phyloP scores from a whole-genome alignment of 2,113 vertebrate species.

The Anser brachyrhynchus region DNA sequence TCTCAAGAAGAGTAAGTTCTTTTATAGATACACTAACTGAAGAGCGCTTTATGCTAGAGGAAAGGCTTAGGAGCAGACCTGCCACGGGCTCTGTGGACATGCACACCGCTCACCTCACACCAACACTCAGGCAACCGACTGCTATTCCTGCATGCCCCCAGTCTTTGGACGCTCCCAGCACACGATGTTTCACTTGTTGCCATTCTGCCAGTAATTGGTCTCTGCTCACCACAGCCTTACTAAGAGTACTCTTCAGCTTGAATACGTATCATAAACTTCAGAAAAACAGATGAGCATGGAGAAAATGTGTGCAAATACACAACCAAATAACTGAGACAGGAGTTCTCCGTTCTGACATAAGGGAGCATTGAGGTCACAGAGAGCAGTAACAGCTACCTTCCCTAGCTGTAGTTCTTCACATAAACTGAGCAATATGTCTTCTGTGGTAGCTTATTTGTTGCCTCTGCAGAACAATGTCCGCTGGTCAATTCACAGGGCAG shows the following conservation, averaged over 20 bases:
- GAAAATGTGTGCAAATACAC: background rate
- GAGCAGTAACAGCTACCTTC: background rate
- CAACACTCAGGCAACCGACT: background rate
- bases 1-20: background rate
- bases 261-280: constrained; percentile 2
- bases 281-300: background rate
- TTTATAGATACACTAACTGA: background rate
- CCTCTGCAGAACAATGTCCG: background rate
- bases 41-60: background rate
- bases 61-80: background rate
- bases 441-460: background rate
- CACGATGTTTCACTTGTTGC: background rate
- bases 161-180: background rate
- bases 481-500: background rate
- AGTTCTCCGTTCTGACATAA: background rate
- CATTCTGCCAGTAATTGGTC: background rate
- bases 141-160: background rate
- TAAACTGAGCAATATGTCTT: background rate
- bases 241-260: constrained; percentile 35
- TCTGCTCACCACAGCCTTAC: background rate
- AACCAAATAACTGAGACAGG: background rate
- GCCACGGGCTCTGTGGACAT: background rate
- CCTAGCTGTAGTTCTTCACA: background rate
- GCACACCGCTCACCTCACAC: background rate
- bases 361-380: background rate